Evolutionary conservation across 2,113 vertebrate genomes (phyloP), one percentile per base, ranked within the genome.

Genomic region (Rutilus rutilus): DNA sequence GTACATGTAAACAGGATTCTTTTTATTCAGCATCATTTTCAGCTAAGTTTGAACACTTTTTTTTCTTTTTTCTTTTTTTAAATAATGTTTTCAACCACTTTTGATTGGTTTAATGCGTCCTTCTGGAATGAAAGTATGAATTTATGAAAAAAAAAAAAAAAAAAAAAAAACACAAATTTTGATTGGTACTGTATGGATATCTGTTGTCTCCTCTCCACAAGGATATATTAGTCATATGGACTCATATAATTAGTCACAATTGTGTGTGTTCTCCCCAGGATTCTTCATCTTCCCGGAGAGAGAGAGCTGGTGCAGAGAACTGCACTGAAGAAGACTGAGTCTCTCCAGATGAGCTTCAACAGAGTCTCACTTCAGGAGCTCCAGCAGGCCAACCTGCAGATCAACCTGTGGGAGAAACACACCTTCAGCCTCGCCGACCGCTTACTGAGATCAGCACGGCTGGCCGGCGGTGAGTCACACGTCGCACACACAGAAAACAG

Each of bases 311-410:
- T 90, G 23, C 91, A 52, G 52, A 93, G 76, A 88, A 93, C 95
- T 2, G 92, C 92, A 1, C 17, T 92, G 60, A 95, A 91, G 92
- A 92, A 90, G 89, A 92, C 92, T 57, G 95, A 95, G 93, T 93
- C 93, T 14, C 93, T 95, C 78, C 91, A 95, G 85, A 93, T 96
- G 19, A 87, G 93, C 45, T 96, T 96, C 85, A 89, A 74, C 6
- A 92, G 91, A 0, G 83, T 95, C 39, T 75, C 64, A 0, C 92
- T 62, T 30, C 82, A 85, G 7, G 88, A 94, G 87, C 92, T 96
- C 17, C 87, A 87, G 85, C 90, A 90, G 1, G 91, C 95, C 0
- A 91, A 89, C 71, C 81, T 96, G 81, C 93, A 92, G 23, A 78
- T 96, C 82, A 93, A 92, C 0, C 89, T 95, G 8, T 95, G 94